These are phyloP conservation scores for Malurus leucopterus DNA, from an alignment of 2,797 vertebrate species.

Conservation along the genomic window DNA sequence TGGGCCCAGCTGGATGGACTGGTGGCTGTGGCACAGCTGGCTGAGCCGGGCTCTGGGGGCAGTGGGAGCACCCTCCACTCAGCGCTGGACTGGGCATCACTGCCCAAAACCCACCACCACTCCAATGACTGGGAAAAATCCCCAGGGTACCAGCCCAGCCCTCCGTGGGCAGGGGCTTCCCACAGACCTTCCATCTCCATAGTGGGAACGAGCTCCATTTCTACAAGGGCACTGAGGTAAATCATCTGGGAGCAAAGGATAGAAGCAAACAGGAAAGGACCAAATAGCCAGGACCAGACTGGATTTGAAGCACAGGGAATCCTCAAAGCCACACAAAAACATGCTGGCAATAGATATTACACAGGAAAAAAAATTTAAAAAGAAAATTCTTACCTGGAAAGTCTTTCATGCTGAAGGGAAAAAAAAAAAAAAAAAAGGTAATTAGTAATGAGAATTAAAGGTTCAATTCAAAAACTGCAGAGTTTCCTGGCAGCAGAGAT, in stretches of 20 bases:
- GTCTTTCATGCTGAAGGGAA: slow-evolving; percentile 87
- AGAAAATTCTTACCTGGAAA: slow-evolving; percentile 82
- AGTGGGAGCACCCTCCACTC: background rate
- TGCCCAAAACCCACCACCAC: too few species aligned
- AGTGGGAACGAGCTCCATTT: background rate
- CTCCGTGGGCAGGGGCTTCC: background rate
- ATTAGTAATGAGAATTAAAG: slow-evolving; percentile 17
- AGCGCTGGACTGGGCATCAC: rapidly evolving
- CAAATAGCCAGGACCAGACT: background rate
- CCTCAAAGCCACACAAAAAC: background rate
- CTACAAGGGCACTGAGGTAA: background rate
- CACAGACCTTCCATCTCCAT: rapidly evolving
- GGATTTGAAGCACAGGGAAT: background rate
- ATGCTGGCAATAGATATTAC: background rate
- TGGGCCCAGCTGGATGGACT: background rate
- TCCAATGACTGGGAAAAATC: background rate
- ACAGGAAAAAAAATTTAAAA: background rate
- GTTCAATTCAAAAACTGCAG: background rate
- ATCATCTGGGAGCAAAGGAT: background rate
- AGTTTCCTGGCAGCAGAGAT: background rate
- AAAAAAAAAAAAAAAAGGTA: slow-evolving; percentile 41
- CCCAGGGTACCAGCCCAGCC: background rate
- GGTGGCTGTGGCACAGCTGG: background rate
- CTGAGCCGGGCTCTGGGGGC: background rate
- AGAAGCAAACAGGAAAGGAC: background rate